These are phyloP conservation scores for Hypomesus transpacificus DNA, from an alignment of 2,113 vertebrate genomes.

Conservation along the genomic window DNA sequence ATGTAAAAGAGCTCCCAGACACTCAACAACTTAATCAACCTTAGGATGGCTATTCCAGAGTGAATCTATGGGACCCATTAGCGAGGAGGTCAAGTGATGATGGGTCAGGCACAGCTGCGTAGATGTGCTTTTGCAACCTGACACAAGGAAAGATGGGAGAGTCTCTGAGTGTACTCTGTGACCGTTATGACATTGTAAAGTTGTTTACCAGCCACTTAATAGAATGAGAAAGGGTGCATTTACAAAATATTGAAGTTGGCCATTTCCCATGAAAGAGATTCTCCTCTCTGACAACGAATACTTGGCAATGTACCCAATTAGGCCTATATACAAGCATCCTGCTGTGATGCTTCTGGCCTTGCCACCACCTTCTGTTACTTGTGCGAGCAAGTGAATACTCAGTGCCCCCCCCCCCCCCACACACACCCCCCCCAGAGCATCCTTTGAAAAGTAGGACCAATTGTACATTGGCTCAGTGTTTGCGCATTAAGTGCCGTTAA, in stretches of 20 bases:
- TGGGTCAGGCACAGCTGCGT: no score
- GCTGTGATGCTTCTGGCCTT: conserved; percentile 6
- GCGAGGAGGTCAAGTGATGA: no score
- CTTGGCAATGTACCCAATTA: conserved; percentile 72
- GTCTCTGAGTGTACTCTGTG: not conserved
- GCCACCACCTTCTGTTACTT: no score
- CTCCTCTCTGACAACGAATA: conserved; percentile 29
- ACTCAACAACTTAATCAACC: no score
- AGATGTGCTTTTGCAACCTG: not conserved
- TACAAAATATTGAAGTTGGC: conserved; percentile 34
- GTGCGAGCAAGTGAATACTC: not conserved
- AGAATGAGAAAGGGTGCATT: conserved; percentile 46
- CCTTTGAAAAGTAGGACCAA: not conserved
- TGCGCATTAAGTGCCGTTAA: no score
- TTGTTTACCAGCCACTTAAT: conserved; percentile 37
- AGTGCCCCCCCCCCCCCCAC: not conserved
- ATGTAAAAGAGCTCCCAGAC: no score
- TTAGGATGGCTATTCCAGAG: no score
- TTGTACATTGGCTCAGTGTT: no score
- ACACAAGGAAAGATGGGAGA: not conserved
- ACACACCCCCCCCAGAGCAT: not conserved
- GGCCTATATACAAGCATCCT: conserved; percentile 30
- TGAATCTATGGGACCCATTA: no score
- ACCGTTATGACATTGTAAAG: conserved; percentile 26
- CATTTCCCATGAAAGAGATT: conserved; percentile 41